Percentiles rank a stretch among this genome's conserved stretches.
Evolutionary conservation across 2,113 vertebrate species (phyloP).

Genomic region (Tichodroma muraria): DNA sequence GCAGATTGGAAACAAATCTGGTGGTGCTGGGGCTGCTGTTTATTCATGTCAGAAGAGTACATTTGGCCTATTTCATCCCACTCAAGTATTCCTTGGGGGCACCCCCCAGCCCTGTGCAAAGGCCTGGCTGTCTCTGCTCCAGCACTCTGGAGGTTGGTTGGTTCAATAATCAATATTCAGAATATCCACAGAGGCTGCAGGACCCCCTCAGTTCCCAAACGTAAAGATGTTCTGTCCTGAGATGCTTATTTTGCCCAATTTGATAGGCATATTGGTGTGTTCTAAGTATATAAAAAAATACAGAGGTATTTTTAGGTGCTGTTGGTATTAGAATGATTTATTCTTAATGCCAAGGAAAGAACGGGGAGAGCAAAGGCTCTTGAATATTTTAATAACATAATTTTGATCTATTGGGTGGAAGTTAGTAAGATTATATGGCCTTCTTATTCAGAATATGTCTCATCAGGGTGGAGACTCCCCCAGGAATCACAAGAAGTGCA

Average conservation of each 20-base stretch:
- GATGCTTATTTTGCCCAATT: neutral
- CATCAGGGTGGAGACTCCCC: neutral
- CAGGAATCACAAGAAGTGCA: neutral
- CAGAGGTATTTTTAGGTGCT: neutral
- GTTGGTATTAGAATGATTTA: neutral
- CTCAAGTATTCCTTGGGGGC: neutral
- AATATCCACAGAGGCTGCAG: neutral
- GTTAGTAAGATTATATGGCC: neutral
- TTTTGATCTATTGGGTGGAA: neutral
- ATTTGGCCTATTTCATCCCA: neutral
- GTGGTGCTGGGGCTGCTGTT: neutral
- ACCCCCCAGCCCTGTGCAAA: rapidly evolving
- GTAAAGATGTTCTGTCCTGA: neutral
- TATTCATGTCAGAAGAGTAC: neutral
- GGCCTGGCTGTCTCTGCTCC: neutral
- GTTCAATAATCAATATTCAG: neutral
- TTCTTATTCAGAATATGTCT: neutral
- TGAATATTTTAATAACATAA: neutral
- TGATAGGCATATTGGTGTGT: neutral
- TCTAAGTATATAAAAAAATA: neutral
- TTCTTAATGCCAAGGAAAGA: neutral
- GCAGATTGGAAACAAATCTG: neutral
- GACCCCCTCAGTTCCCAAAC: neutral
- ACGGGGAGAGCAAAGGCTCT: neutral
- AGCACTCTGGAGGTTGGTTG: neutral